Base-by-base conservation (phyloP, 1,140 invertebrate species). In the Episyrphus balteatus region DNA sequence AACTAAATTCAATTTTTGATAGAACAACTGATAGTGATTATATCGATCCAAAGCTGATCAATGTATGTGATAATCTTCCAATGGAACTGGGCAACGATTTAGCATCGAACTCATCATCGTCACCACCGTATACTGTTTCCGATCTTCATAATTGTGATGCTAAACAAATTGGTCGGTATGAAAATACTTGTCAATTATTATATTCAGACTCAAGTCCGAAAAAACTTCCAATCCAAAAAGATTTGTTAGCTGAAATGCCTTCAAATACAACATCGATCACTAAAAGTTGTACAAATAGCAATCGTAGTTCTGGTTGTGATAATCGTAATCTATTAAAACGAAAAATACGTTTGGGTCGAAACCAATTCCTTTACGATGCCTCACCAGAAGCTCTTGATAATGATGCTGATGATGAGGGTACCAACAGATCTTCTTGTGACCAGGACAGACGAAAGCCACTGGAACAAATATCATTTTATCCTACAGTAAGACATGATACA, bases 41-140 rank as follows among this genome's bases (percentile, higher is more conserved):
- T 38, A 68, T 67, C 26, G 65, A 68, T 46, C 62, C 64, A 2
- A 65, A 66, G 42, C 44, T 68, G 12, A 68, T 68, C 26, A 68
- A 68, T 44, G 51, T 53, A 34, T 68, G 60, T 53, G 66, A 68
- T 53, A 68, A 68, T 56, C 51, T 68, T 12, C 51, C 63, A 34
- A 48, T 68, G 9, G 8, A 55, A 56, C 55, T 46, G 18, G 51
- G 36, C n/a, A 30, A 19, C 9, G 42, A 32, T 17, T 46, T 42
- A 3, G 33, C 42, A 0, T 17, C 33, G 30, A 40, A 15, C n/a
- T 19, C 12, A 7, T 26, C 42, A 30, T n/a, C 42, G 17, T 5
- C 18, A 3, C 42, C 45, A 40, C 11, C 39, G 6, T 34, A 19
- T 21, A 14, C 46, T 9, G 19, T 44, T 19, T 3, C 8, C 8